Conservation (phyloP, 2,888 invertebrate species). For the Drosophila picticornis region DNA sequence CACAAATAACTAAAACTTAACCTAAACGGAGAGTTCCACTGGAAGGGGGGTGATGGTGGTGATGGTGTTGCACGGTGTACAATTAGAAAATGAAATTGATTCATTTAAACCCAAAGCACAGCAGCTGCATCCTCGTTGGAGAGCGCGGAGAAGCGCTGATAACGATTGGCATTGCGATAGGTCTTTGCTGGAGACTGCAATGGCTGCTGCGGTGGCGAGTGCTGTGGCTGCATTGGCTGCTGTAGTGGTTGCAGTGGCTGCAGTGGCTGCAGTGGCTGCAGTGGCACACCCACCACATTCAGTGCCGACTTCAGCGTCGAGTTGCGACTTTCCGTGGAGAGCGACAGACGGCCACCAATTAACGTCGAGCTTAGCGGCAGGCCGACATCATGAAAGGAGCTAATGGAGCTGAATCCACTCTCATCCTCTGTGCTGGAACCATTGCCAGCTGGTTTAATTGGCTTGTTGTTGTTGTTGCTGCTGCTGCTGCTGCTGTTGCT, state of each 20-base stretch:
- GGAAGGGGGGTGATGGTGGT: not conserved
- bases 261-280: conserved; percentile 38
- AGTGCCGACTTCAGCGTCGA: conserved; percentile 82
- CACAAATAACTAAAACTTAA: conserved; percentile 42
- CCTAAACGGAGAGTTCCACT: conserved; percentile 10
- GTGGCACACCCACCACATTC: conserved; percentile 81
- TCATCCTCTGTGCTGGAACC: conserved; percentile 89
- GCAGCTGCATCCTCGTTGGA: conserved; percentile 83
- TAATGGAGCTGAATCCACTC: conserved; percentile 94
- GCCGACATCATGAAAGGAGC: conserved; percentile 93
- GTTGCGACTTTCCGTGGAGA: conserved; percentile 80
- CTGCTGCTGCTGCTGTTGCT: conserved; percentile 14
- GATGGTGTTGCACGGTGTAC: not conserved
- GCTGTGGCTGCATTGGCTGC: conserved; percentile 25
- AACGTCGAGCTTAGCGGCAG: conserved; percentile 86
- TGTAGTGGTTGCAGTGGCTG: conserved; percentile 2
- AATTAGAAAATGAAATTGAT: not conserved
- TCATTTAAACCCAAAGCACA: conserved; percentile 82
- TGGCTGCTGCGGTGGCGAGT: conserved; percentile 22
- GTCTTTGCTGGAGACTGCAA: conserved; percentile 77
- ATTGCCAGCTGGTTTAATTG: conserved; percentile 42
- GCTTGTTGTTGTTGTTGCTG: conserved; percentile 49
- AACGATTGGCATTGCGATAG: conserved; percentile 79
- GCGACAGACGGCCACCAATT: conserved; percentile 58
- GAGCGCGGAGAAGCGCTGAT: conserved; percentile 83